Percentiles rank a stretch among this genome's conserved stretches.
phyloP scores from a whole-genome alignment of 2,888 invertebrate genomes.

The Anticlea derivata region DNA sequence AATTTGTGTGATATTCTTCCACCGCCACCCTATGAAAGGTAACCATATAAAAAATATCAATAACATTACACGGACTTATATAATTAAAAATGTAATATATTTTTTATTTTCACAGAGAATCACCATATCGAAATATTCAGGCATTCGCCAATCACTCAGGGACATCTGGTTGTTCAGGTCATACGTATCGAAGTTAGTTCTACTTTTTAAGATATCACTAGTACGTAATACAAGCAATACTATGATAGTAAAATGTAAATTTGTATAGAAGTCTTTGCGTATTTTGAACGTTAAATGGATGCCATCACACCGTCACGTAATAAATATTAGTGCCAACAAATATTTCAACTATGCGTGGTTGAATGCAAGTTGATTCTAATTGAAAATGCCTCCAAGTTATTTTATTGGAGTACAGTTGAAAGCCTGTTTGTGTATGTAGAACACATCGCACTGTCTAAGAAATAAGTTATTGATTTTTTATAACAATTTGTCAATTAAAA shows the following conservation, averaged over 20 bases:
- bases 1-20: slow-evolving; percentile 76
- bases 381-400: slow-evolving; percentile 28
- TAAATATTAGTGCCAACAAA: slow-evolving; percentile 29
- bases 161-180: slow-evolving; percentile 76
- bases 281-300: slow-evolving; percentile 48
- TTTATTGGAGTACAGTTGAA: background rate
- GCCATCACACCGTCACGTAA: slow-evolving; percentile 51
- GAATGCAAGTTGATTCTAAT: slow-evolving; percentile 36
- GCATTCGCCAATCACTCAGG: slow-evolving; percentile 74
- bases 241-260: slow-evolving; percentile 69
- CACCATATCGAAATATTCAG: slow-evolving; percentile 71
- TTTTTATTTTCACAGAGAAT: slow-evolving; percentile 63
- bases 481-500: background rate
- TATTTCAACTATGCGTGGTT: slow-evolving; percentile 30
- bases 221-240: slow-evolving; percentile 78
- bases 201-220: slow-evolving; percentile 70
- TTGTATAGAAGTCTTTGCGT: slow-evolving; percentile 63
- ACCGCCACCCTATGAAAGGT: slow-evolving; percentile 80
- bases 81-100: background rate
- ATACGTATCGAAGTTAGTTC: slow-evolving; percentile 73
- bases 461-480: background rate
- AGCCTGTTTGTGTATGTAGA: slow-evolving; percentile 7
- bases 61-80: background rate
- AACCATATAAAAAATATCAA: slow-evolving; percentile 22
- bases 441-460: background rate